A percentile compares a stretch with the other conserved stretches of the same genome.
These are phyloP conservation scores for Parapristionchus giblindavisi DNA, from an alignment of 2,888 invertebrate species.

Conservation along the genomic window DNA sequence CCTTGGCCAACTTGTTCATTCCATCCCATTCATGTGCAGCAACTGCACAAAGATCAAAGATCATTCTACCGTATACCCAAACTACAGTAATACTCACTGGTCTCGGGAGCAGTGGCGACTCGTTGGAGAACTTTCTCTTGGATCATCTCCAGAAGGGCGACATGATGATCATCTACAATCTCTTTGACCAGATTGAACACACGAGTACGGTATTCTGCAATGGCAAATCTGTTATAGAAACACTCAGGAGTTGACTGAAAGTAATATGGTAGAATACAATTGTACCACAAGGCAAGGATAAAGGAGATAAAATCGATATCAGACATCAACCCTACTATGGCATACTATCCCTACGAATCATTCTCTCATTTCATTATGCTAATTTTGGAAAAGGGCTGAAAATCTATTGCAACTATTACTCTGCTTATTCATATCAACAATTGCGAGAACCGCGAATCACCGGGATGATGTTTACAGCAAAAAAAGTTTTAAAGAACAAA, in stretches of 20 bases:
- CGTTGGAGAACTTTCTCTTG: background rate
- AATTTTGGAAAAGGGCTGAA: no score
- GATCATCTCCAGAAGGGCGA: background rate
- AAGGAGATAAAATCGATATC: no score
- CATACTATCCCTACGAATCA: no score
- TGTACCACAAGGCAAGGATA: no score
- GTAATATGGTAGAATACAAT: background rate
- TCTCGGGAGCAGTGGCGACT: slow-evolving; percentile 1
- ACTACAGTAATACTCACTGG: background rate
- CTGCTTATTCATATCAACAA: no score
- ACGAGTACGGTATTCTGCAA: slow-evolving; percentile 36
- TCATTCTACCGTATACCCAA: background rate
- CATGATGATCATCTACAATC: slow-evolving; percentile 1
- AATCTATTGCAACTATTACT: no score
- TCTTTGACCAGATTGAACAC: slow-evolving; percentile 24
- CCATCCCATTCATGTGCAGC: slow-evolving; percentile 40
- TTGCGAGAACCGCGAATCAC: no score
- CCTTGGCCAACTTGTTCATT: slow-evolving; percentile 40
- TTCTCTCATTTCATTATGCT: no score
- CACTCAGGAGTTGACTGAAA: background rate
- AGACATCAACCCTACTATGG: no score
- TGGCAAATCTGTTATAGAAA: background rate
- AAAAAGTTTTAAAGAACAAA: no score
- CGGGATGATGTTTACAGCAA: no score
- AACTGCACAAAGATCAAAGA: slow-evolving; percentile 24